These are phyloP conservation scores for Cetonia aurata DNA, from an alignment of 2,888 invertebrate species.

Conservation along the genomic window DNA sequence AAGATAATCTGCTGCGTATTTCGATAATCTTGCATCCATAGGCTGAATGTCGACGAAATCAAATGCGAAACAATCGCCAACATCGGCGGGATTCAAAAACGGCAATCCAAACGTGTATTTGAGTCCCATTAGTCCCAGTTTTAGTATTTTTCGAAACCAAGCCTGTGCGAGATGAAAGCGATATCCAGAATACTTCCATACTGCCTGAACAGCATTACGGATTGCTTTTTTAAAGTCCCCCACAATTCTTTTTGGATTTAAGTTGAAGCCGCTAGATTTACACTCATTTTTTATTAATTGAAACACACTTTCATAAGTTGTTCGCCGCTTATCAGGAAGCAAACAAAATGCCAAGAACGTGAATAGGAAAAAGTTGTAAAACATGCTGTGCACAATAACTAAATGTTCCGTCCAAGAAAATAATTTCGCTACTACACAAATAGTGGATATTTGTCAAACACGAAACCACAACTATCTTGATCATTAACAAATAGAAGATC, in stretches of 20 bases:
- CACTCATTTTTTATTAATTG: background rate
- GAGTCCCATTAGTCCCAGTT: too few species aligned
- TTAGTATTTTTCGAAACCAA: too few species aligned
- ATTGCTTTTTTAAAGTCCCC: slow-evolving; percentile 26
- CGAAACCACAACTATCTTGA: slow-evolving; percentile 2
- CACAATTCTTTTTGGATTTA: slow-evolving; percentile 16
- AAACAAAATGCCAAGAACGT: slow-evolving; percentile 5
- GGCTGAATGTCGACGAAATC: slow-evolving; percentile 2
- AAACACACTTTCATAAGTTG: background rate
- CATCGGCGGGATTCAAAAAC: too few species aligned
- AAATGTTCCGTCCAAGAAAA: slow-evolving; percentile 18
- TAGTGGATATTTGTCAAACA: slow-evolving; percentile 3
- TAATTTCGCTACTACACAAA: slow-evolving; percentile 16
- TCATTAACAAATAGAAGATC: slow-evolving; percentile 4
- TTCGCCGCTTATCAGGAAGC: background rate
- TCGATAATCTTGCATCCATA: slow-evolving; percentile 2
- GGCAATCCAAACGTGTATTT: too few species aligned
- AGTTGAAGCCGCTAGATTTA: slow-evolving; percentile 2
- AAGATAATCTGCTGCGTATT: slow-evolving; percentile 23
- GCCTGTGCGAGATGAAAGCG: slow-evolving; percentile 32
- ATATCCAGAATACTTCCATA: slow-evolving; percentile 9
- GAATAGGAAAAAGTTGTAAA: background rate
- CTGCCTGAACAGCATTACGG: slow-evolving; percentile 6
- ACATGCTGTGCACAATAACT: slow-evolving; percentile 12
- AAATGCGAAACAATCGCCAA: too few species aligned